Evolutionary conservation across 2,888 invertebrate species (phyloP).

Genomic region (Celastrina argiolus): DNA sequence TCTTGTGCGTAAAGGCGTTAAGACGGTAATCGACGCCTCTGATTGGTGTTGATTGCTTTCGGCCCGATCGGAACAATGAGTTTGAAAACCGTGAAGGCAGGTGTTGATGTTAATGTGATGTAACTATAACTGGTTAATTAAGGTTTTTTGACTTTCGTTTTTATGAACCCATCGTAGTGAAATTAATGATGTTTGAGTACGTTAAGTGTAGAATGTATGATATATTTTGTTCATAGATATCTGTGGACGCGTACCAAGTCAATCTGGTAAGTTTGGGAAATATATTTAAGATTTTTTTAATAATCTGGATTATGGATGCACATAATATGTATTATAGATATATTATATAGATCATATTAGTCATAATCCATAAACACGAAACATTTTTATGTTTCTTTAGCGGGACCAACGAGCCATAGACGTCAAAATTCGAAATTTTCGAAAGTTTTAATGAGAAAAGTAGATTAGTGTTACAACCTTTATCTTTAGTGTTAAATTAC

Average conservation of each 20-base stretch:
- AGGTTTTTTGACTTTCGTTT: not conserved
- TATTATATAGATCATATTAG: too few species aligned
- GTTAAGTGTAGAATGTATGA: too few species aligned
- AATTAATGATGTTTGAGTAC: not conserved
- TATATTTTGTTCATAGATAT: too few species aligned
- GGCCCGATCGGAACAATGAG: slow-evolving; percentile 27
- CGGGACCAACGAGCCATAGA: too few species aligned
- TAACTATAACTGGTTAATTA: slow-evolving; percentile 24
- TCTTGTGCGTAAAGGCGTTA: slow-evolving; percentile 37
- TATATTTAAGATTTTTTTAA: too few species aligned
- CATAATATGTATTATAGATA: too few species aligned
- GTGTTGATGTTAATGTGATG: slow-evolving; percentile 35
- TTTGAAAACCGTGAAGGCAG: slow-evolving; percentile 33
- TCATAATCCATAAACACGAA: too few species aligned
- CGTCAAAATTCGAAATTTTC: too few species aligned
- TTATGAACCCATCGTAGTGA: not conserved
- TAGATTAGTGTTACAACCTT: not conserved
- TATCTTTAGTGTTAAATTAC: not conserved
- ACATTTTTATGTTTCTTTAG: too few species aligned
- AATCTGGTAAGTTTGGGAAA: too few species aligned
- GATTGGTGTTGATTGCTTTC: slow-evolving; percentile 53
- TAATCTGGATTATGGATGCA: too few species aligned
- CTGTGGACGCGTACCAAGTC: too few species aligned
- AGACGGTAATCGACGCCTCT: slow-evolving; percentile 39
- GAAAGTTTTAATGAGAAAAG: not conserved